Base-by-base conservation (phyloP, 2,888 invertebrate genomes). In the Zeuzera pyrina region DNA sequence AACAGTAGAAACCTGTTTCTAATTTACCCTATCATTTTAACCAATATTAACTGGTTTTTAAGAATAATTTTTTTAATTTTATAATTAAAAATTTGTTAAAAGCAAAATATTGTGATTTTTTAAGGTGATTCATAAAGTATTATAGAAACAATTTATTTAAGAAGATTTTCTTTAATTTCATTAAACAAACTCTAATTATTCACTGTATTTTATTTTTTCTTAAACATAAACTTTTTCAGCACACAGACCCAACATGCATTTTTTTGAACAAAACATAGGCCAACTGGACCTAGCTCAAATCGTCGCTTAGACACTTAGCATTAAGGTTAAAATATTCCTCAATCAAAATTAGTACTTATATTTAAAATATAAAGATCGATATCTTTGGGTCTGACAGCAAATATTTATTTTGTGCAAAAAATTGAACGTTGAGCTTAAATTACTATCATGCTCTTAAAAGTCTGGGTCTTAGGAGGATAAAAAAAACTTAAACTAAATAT, bases 361-460 rank as follows among this genome's bases (percentile, higher is more conserved):
- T n/a, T n/a, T n/a, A n/a, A n/a, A n/a, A n/a, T 25, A 31, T 15
- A 25, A 31, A 15, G 31, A 25, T 31, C 25, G 24, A 15, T 24
- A 12, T 31, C 25, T 31, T 16, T 31, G 31, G 31, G 31, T 31
- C 31, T 31, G 31, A 31, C 14, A 24, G 31, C 31, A 31, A 31
- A 25, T 21, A 31, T 25, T 31, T 31, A 31, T 25, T 25, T 31
- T 31, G 31, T 31, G 25, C 31, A 31, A 15, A 31, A 31, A 25
- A 25, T 31, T 31, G 31, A 25, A 31, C 31, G 16, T 12, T 31
- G 25, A 15, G 31, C 25, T 31, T 31, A 25, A 25, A 31, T 16
- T 15, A 31, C 31, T 31, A 31, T 25, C 24, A 15, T 31, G 22
- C 10, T 31, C 24, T 25, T 31, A 14, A 15, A 25, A 25, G 16